Evolutionary conservation across 2,888 invertebrate species (phyloP), one percentile per base, ranked within the genome.

Genomic region (Rhamphomyia laevipes): DNA sequence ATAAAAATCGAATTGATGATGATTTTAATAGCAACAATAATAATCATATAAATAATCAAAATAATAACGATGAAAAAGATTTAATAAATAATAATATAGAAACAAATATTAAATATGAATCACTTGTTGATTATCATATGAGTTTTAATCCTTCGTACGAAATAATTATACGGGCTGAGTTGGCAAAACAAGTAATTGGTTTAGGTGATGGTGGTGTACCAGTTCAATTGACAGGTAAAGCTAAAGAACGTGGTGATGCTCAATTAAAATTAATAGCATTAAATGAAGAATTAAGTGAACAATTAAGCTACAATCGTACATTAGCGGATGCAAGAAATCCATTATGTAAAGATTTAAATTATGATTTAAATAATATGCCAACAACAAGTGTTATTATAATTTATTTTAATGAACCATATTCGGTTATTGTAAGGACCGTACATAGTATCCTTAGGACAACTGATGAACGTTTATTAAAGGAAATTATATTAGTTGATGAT

Each of bases 401-500:
- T 55, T 94, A 91, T 73, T 88, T 83, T 66, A 90, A 94, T 66
- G 93, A 94, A 68, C 88, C 90, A 0, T 91, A 86, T 74, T 87
- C 89, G 43, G 82, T 89, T 37, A 74, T 92, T 41, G 62, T 91
- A 37, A 70, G 81, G 61, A 89, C 88, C 45, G 82, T 86, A 53
- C 80, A 83, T 66, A 84, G 84, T 61, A 83, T 86, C 1, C 66
- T 86, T 11, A 82, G 82, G 61, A 73, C 82, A 38, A 78, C 84
- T 37, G 84, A 84, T 17, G 64, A 74, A 7, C 65, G 74, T 51
- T 58, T 67, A 35, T 54, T 97, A 13, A 84, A 90, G 64, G 95
- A 97, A 73, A 86, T 97, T 50, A 86, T 97, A 61, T 73, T 97
- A 11, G 85, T 96, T n/a, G 95, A 97, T 65, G 96, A 97, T 71